A percentile compares a stretch with the other conserved stretches of the same genome.
These are phyloP conservation scores for Vombatus ursinus DNA, from an alignment of 2,113 vertebrate genomes.

Conservation along the genomic window DNA sequence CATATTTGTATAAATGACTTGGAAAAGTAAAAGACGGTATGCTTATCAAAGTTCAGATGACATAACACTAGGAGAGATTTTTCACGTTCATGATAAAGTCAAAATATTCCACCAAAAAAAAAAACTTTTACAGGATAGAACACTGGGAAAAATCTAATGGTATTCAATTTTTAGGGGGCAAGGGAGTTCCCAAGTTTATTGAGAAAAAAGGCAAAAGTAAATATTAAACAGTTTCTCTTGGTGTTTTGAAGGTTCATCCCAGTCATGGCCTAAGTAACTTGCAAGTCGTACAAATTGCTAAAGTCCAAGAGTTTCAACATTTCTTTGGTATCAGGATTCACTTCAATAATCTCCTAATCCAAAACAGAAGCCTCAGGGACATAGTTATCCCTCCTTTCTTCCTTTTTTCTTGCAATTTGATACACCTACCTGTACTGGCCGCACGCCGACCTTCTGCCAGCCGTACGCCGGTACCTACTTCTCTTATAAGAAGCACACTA, in stretches of 20 bases:
- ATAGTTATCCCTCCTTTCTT: neutral
- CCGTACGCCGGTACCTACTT: no score
- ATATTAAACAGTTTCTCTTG: neutral
- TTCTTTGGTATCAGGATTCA: slow-evolving; percentile 97
- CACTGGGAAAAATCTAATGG: neutral
- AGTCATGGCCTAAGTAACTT: neutral
- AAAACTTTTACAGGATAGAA: neutral
- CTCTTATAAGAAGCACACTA: no score
- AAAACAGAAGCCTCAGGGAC: slow-evolving; percentile 92
- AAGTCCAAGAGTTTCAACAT: slow-evolving; percentile 94
- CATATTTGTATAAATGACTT: neutral
- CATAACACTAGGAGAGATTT: neutral
- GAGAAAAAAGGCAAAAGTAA: neutral
- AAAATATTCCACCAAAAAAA: neutral
- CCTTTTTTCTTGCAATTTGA: neutral
- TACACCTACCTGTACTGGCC: no score
- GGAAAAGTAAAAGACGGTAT: neutral
- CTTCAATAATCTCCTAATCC: slow-evolving; percentile 97
- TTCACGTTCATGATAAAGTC: neutral
- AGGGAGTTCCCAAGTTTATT: neutral
- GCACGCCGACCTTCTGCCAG: no score
- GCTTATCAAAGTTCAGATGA: neutral
- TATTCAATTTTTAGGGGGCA: neutral
- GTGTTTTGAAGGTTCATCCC: neutral
- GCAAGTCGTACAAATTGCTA: neutral